phyloP scores from a whole-genome alignment of 2,797 vertebrate species.

The Spheniscus humboldti region DNA sequence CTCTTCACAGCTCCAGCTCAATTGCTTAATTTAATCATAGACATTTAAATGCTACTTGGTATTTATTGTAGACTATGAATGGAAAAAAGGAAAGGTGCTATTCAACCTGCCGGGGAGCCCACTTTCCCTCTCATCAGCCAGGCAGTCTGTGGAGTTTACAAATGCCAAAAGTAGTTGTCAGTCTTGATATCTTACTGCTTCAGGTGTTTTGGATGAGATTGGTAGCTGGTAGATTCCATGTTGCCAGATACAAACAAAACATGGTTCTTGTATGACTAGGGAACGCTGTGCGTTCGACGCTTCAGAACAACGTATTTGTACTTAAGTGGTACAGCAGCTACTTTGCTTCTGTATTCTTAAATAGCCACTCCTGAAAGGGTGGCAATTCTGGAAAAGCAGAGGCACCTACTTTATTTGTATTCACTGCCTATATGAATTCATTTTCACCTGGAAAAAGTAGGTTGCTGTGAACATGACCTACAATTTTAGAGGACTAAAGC shows the following conservation, averaged over 20 bases:
- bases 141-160: not conserved
- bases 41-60: not conserved
- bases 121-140: not conserved
- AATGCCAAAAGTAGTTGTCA: not conserved
- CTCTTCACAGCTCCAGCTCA: not conserved
- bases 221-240: not conserved
- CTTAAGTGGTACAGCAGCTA: not conserved
- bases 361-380: not conserved
- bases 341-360: not conserved
- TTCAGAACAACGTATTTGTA: not conserved
- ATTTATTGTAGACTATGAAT: not conserved
- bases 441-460: not conserved
- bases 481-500: not conserved
- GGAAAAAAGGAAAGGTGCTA: not conserved
- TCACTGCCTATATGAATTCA: not conserved
- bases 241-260: not conserved
- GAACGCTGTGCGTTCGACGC: accelerated
- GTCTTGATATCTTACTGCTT: not conserved
- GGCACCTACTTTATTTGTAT: not conserved
- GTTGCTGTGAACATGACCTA: not conserved
- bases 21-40: not conserved
- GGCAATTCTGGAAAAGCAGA: not conserved
- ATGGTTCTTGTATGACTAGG: not conserved
- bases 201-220: not conserved
- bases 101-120: not conserved